These are phyloP conservation scores for Chalcosyrphus nemorum DNA, from an alignment of 2,888 invertebrate genomes.

Conservation along the genomic window DNA sequence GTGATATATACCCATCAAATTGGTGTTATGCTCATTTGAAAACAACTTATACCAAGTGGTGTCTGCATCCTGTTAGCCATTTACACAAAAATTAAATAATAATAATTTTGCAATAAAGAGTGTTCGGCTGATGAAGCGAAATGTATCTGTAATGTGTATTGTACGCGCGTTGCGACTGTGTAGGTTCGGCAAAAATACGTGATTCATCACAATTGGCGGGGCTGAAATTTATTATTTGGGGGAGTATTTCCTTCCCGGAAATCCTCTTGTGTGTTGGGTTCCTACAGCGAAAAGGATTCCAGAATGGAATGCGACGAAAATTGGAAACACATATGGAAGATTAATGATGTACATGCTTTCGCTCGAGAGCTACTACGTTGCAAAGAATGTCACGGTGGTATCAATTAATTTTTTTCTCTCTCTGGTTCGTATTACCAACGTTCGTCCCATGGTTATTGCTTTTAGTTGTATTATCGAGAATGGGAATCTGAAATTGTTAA, in stretches of 20 bases:
- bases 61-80: conserved; percentile 10
- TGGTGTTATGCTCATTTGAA: conserved; percentile 45
- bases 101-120: conserved; percentile 58
- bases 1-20: conserved; percentile 67
- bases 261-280: conserved; percentile 53
- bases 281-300: conserved; percentile 41
- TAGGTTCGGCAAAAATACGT: conserved; percentile 42
- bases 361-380: conserved; percentile 16
- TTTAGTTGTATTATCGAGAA: conserved; percentile 48
- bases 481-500: conserved; percentile 48
- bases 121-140: conserved; percentile 56
- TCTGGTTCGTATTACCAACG: conserved; percentile 5
- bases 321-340: conserved; percentile 53
- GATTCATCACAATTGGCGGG: conserved; percentile 69
- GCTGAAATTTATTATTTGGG: conserved; percentile 65
- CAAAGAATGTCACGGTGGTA: conserved; percentile 58
- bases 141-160: conserved; percentile 18
- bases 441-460: conserved; percentile 27
- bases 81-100: conserved; percentile 66
- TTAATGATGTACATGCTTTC: conserved; percentile 49
- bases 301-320: conserved; percentile 42
- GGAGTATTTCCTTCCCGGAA: conserved; percentile 61
- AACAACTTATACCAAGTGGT: conserved; percentile 28
- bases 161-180: background rate
- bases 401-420: conserved; percentile 53